These are phyloP conservation scores for Junonia oenone DNA, from an alignment of 2,888 invertebrate species.

Conservation along the genomic window DNA sequence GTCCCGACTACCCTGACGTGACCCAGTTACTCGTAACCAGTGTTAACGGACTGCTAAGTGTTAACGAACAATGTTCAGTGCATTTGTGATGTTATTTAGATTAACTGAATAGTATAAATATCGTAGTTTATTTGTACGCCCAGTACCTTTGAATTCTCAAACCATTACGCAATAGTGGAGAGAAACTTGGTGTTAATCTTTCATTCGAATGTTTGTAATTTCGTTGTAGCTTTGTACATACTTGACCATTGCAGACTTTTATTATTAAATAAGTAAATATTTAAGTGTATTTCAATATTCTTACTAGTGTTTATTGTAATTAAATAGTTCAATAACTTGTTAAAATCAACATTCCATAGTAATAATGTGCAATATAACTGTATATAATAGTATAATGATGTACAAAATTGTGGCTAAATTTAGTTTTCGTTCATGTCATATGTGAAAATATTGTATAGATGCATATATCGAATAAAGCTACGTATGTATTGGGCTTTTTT, in stretches of 20 bases:
- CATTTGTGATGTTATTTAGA: slow-evolving; percentile 69
- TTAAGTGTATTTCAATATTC: background rate
- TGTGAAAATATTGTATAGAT: slow-evolving; percentile 3
- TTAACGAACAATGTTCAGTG: slow-evolving; percentile 46
- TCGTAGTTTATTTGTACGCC: slow-evolving; percentile 33
- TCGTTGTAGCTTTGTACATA: slow-evolving; percentile 24
- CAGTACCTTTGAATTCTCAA: slow-evolving; percentile 52
- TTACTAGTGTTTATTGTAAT: background rate
- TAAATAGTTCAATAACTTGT: slow-evolving; percentile 5
- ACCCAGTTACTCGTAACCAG: slow-evolving; percentile 39
- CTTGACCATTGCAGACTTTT: slow-evolving; percentile 12
- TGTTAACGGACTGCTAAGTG: slow-evolving; percentile 23
- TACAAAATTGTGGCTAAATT: slow-evolving; percentile 39
- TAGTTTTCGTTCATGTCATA: slow-evolving; percentile 9
- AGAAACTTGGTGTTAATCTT: slow-evolving; percentile 18
- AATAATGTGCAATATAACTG: slow-evolving; percentile 62
- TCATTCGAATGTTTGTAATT: slow-evolving; percentile 13
- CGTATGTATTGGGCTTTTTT: background rate
- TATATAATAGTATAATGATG: slow-evolving; percentile 40
- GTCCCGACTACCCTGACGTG: slow-evolving; percentile 53
- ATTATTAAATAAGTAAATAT: slow-evolving; percentile 10
- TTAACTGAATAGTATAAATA: slow-evolving; percentile 55
- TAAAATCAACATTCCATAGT: slow-evolving; percentile 65
- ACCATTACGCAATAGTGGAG: slow-evolving; percentile 13
- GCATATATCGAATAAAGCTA: background rate